Conservation (phyloP, 1,140 invertebrate species). For the Sycobia sp. region DNA sequence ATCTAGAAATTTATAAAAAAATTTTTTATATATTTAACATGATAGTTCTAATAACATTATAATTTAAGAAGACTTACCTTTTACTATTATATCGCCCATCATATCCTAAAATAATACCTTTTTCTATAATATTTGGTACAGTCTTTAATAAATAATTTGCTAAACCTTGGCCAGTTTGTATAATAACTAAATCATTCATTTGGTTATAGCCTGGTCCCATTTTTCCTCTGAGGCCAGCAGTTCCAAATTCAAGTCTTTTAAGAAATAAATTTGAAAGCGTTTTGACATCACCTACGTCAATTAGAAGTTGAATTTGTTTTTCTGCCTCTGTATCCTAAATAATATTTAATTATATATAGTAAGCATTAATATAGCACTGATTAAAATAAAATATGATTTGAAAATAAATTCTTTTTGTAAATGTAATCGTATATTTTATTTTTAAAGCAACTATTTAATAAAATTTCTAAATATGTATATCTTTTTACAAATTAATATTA, state of each 20-base stretch:
- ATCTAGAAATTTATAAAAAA: conserved; percentile 65
- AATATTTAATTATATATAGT: not conserved
- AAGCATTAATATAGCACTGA: too few species aligned
- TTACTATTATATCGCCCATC: conserved; percentile 94
- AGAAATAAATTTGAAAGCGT: conserved; percentile 67
- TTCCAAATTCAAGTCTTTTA: conserved; percentile 81
- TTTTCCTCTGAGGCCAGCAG: conserved; percentile 85
- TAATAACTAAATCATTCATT: conserved; percentile 97
- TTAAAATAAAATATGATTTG: too few species aligned
- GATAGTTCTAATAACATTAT: not conserved
- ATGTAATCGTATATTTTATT: not conserved
- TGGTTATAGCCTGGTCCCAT: conserved; percentile 92
- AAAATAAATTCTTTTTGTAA: too few species aligned
- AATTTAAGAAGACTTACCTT: conserved; percentile 64
- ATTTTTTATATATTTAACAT: conserved; percentile 1
- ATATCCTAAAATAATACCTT: conserved; percentile 89
- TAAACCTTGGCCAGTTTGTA: conserved; percentile 95
- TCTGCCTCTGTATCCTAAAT: conserved; percentile 60
- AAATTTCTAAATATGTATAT: not conserved
- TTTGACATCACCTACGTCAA: conserved; percentile 59
- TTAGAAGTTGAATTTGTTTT: conserved; percentile 63
- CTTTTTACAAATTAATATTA: not conserved
- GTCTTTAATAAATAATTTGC: conserved; percentile 74
- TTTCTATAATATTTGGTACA: conserved; percentile 61
- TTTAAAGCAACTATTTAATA: not conserved